Conservation (phyloP, 2,888 invertebrate genomes). For the Andrena chrysosceles region DNA sequence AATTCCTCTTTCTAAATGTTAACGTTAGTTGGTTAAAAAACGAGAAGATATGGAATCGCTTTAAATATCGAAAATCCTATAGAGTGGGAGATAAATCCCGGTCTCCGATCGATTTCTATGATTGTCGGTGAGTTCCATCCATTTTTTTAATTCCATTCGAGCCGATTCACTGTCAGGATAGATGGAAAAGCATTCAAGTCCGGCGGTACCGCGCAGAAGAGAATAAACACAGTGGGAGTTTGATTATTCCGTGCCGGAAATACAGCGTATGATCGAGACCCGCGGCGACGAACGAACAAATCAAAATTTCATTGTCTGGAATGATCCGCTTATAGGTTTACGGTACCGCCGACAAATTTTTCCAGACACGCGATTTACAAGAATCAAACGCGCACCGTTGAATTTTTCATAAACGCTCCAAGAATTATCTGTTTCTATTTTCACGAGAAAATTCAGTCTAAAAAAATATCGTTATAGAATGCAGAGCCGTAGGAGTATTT, state of each 20-base stretch:
- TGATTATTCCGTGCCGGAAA: conserved; percentile 25
- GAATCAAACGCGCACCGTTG: neutral
- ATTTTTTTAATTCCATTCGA: conserved; percentile 22
- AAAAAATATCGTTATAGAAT: neutral
- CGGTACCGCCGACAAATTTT: neutral
- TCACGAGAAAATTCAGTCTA: neutral
- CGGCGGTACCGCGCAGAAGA: neutral
- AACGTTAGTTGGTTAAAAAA: neutral
- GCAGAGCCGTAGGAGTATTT: neutral
- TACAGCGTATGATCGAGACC: conserved; percentile 24
- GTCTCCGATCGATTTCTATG: neutral
- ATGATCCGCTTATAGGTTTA: conserved; percentile 39
- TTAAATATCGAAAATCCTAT: neutral
- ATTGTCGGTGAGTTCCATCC: neutral
- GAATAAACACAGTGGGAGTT: conserved; percentile 6
- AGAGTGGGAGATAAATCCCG: conserved; percentile 1
- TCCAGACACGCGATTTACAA: neutral
- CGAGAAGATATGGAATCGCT: neutral
- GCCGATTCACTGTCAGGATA: neutral
- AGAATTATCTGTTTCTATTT: neutral
- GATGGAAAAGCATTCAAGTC: neutral
- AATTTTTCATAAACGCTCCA: neutral
- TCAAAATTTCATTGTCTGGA: conserved; percentile 42
- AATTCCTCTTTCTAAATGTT: neutral
- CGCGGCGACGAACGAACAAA: conserved; percentile 25